Evolutionary conservation across 1,140 invertebrate genomes (phyloP).

Genomic region (Brachystomella parvula): DNA sequence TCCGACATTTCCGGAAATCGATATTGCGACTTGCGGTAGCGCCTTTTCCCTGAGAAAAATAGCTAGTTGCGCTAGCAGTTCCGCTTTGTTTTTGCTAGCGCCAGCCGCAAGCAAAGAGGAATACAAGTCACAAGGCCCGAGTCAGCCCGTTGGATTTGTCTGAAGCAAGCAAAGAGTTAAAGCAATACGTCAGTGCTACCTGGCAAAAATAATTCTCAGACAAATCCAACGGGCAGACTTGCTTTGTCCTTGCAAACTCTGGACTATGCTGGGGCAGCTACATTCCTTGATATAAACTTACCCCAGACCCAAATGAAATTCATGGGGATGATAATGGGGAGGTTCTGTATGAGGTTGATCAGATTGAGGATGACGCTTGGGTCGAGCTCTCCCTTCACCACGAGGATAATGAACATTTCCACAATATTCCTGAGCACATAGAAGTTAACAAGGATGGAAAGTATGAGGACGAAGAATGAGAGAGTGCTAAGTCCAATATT

Average conservation of each 20-base stretch:
- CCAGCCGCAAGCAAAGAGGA: too few species aligned
- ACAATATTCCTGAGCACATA: conserved; percentile 1
- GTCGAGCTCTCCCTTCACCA: conserved; percentile 13
- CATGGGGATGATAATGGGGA: conserved; percentile 19
- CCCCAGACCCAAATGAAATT: conserved; percentile 25
- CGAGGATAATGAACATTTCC: conserved; percentile 8
- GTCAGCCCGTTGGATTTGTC: too few species aligned
- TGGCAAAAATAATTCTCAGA: neutral
- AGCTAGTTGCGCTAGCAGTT: too few species aligned
- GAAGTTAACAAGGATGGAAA: conserved; percentile 1
- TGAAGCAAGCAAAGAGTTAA: too few species aligned
- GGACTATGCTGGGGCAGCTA: too few species aligned
- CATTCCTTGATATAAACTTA: neutral
- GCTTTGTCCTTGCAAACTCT: neutral
- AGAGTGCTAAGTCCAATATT: neutral
- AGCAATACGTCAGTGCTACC: too few species aligned
- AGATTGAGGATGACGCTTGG: neutral
- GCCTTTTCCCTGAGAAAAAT: too few species aligned
- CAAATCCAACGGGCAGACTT: neutral
- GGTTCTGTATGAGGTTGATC: neutral
- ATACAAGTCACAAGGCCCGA: too few species aligned
- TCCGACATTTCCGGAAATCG: too few species aligned
- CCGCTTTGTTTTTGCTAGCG: too few species aligned
- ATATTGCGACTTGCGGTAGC: too few species aligned
- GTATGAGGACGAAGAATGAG: neutral